Base-by-base conservation (phyloP, 2,888 invertebrate genomes). In the Lysandra bellargus region DNA sequence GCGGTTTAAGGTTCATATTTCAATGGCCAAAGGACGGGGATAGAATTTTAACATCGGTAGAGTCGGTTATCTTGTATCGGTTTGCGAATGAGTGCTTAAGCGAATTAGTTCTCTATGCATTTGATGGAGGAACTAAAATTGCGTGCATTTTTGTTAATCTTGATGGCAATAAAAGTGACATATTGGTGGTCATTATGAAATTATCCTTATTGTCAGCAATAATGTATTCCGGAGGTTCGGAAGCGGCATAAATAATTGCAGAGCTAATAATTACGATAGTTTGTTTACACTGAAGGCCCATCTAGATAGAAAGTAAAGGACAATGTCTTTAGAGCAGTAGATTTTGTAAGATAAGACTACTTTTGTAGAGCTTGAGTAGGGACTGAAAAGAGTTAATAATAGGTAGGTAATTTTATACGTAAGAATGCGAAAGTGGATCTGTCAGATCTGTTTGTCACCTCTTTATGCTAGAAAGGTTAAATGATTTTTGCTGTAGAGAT, bases 201-300 rank as follows among this genome's bases (percentile, higher is more conserved):
- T 84, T 85, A 84, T 82, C 80, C 81, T 80, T 83, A 84, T 85
- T 85, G 84, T 84, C 82, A 81, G 80, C 80, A 81, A 80, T 82
- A 82, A 83, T 81, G 84, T 79, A 44, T 81, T 81, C 84, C 83
- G 85, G 84, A 84, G 83, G 44, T 81, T 81, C 84, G 84, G 85
- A 85, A 84, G 83, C 82, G 64, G 60, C 78, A 83, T 84, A 83
- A 83, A 40, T 79, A 74, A 79, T 75, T 79, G 79, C 60, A 61
- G 1, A 80, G 79, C 79, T 80, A 78, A 82, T 83, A 83, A 84
- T 84, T 83, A 81, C 80, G 81, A 53, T 33, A 33, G 57, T 76
- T 33, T 76, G 53, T 57, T 76, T 74, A 74, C 74, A 23, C 33
- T 33, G 14, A 37, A 69, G 4, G 2, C 1, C 5, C 5, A 69